phyloP scores from a whole-genome alignment of 2,888 invertebrate genomes.

The Himalopsyche japonica region DNA sequence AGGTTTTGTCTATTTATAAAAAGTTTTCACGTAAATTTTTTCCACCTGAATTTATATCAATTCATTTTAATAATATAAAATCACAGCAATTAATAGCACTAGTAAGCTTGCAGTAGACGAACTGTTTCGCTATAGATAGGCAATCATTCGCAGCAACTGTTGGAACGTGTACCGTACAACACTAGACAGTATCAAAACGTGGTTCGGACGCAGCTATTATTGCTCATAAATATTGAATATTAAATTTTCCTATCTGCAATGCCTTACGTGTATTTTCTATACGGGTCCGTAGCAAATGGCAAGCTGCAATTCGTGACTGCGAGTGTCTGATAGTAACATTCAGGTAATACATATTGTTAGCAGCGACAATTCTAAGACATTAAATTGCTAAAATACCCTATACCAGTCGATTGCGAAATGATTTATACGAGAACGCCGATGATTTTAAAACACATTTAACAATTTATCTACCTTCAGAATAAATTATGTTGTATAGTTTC shows the following conservation, averaged over 20 bases:
- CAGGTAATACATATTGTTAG: too few relatives aligned
- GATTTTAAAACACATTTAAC: too few relatives aligned
- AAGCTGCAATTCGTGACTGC: background rate
- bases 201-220: slow-evolving; percentile 13
- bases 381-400: too few relatives aligned
- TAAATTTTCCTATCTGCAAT: slow-evolving; percentile 30
- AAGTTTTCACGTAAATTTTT: too few relatives aligned
- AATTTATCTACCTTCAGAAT: too few relatives aligned
- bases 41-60: background rate
- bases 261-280: slow-evolving; percentile 7
- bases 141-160: background rate
- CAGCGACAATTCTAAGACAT: too few relatives aligned
- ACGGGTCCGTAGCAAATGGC: background rate
- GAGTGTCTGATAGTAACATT: background rate
- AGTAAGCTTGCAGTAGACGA: background rate
- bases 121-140: background rate
- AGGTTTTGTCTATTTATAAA: too few relatives aligned
- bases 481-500: too few relatives aligned
- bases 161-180: background rate
- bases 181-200: background rate
- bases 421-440: too few relatives aligned
- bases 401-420: too few relatives aligned
- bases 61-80: background rate
- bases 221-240: slow-evolving; percentile 30
- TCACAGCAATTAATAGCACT: background rate